Evolutionary conservation across 37 sponge, comb jelly and placozoan genomes (phyloP), one percentile per base, ranked within the genome.

Genomic region (Amphimedon queenslandica): DNA sequence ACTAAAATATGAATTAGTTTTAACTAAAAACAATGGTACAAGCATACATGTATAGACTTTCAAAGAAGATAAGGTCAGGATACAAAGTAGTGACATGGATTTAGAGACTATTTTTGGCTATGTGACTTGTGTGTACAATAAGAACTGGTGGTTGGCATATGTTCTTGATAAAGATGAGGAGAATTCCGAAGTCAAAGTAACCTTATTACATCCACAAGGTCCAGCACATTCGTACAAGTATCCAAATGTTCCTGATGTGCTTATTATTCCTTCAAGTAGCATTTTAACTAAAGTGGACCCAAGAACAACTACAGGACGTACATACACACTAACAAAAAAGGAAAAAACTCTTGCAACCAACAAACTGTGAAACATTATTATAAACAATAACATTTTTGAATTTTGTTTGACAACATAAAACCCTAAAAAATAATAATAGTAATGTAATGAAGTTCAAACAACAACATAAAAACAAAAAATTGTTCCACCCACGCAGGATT

Each of bases 151-250:
- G 64, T 27, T 82, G 1, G 83, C 69, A 18, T 81, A 42, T 47
- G 82, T 73, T 4, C 61, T 74, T 29, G 29, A 73, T 36, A 51
- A 64, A 4, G 2, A 33, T 28, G 42, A 40, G 11, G 57, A 65
- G 4, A 40, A 61, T 11, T 34, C 11, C 28, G n/a, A 57, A 41
- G 80, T 80, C 6, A 71, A 71, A 63, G 51, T 80, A 29, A 63
- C 35, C 40, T 64, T 61, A 21, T 61, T 72, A 37, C 55, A 64
- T 29, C 80, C 80, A 5, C 53, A 39, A 40, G 80, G 72, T 13
- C 73, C 73, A 72, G 25, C 70, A n/a, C 55, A 66, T 71, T 80
- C 80, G 25, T 80, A 69, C 57, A 40, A 31, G 24, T 72, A 71
- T 37, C 80, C 80, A 40, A 2, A n/a, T 11, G 11, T 13, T 8